A percentile compares a stretch with the other conserved stretches of the same genome.
These are phyloP conservation scores for Spinus pinus DNA, from an alignment of 2,797 vertebrate species.

Conservation along the genomic window DNA sequence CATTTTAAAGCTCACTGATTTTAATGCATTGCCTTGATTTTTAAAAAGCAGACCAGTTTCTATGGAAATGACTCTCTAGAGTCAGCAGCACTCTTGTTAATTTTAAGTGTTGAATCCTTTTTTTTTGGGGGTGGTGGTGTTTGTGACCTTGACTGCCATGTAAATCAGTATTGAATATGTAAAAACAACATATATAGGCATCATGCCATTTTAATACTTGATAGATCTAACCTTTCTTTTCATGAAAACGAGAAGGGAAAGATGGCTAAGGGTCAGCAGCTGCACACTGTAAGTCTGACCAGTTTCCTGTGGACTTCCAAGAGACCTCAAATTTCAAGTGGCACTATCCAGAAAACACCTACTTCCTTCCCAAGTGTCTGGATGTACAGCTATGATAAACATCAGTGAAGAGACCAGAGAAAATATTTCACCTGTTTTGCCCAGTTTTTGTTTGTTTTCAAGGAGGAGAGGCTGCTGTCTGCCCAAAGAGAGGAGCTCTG, in stretches of 20 bases:
- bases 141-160: background rate
- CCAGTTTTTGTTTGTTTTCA: background rate
- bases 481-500: background rate
- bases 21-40: conserved; percentile 37
- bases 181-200: background rate
- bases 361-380: background rate
- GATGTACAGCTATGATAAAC: background rate
- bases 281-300: background rate
- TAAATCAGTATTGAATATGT: background rate
- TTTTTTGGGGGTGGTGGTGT: background rate
- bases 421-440: background rate
- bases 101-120: background rate
- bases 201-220: background rate
- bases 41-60: conserved; percentile 33
- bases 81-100: background rate
- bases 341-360: background rate
- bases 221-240: conserved; percentile 23
- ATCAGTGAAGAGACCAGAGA: background rate
- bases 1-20: conserved; percentile 27
- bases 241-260: background rate
- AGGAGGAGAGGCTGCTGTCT: background rate
- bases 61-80: conserved; percentile 43
- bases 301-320: background rate
- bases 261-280: background rate
- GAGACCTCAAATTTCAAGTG: conserved; percentile 17